Percentiles rank a stretch among this genome's conserved stretches.
phyloP scores from a whole-genome alignment of 2,888 invertebrate species.

The Caenorhabditis panamensis region DNA sequence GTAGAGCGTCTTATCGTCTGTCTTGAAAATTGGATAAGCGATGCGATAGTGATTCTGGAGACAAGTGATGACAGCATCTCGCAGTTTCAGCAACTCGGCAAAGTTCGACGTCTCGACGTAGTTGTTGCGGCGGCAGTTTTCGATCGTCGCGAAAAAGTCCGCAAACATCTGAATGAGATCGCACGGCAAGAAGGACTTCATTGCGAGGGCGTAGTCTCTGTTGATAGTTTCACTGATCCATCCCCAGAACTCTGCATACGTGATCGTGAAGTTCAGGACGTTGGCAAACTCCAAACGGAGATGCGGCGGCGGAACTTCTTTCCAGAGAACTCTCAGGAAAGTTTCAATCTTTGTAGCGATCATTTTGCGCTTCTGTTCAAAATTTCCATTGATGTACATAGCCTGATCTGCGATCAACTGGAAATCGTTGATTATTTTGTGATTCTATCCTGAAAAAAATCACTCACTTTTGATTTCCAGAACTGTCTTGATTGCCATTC shows the following conservation, averaged over 20 bases:
- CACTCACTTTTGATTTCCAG: neutral
- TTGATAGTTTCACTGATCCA: constrained; percentile 4
- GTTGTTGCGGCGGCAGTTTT: neutral
- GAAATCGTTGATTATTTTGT: neutral
- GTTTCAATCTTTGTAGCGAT: neutral
- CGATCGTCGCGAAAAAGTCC: neutral
- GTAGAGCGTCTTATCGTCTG: neutral
- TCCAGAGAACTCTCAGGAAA: neutral
- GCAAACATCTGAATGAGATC: constrained; percentile 10
- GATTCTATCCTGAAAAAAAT: neutral
- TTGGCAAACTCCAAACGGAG: constrained; percentile 25
- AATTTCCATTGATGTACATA: neutral
- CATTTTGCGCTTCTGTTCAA: neutral
- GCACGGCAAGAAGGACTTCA: neutral
- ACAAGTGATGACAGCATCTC: constrained; percentile 7
- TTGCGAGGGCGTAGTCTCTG: neutral
- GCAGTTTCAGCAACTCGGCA: neutral
- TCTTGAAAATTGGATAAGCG: neutral
- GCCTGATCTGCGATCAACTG: neutral
- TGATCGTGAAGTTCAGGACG: constrained; percentile 7
- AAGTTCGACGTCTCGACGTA: constrained; percentile 2
- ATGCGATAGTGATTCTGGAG: neutral
- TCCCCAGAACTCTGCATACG: constrained; percentile 9
- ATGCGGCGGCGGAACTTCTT: constrained; percentile 6
- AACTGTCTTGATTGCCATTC: neutral